Evolutionary conservation across 2,113 vertebrate genomes (phyloP).

Genomic region (Anolis sagrei): DNA sequence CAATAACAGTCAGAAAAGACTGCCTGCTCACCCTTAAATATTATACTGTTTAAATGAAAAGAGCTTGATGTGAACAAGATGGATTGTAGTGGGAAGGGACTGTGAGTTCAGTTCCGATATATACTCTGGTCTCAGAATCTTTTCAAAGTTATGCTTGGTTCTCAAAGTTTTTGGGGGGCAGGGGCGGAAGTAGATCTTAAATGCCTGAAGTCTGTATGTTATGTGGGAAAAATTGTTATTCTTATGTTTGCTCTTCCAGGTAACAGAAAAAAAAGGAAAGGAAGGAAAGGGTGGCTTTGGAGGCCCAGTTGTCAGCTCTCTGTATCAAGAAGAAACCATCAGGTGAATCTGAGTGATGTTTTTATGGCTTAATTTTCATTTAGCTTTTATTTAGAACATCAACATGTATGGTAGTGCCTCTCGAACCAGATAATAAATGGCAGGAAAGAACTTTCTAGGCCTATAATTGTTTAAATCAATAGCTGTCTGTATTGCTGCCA

Average conservation of each 20-base stretch:
- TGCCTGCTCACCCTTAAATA: too few species aligned
- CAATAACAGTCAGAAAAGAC: not conserved
- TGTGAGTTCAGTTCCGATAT: not conserved
- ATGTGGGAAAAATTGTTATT: not conserved
- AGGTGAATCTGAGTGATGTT: slow-evolving; percentile 80
- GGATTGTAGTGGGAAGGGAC: not conserved
- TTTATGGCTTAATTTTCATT: slow-evolving; percentile 53
- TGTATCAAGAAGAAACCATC: slow-evolving; percentile 96
- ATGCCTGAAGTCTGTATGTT: not conserved
- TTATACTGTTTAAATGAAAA: not conserved
- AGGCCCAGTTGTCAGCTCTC: slow-evolving; percentile 91
- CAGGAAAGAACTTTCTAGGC: slow-evolving; percentile 73
- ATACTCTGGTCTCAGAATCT: not conserved
- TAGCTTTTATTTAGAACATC: slow-evolving; percentile 54
- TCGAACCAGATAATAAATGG: slow-evolving; percentile 72
- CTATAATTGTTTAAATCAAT: slow-evolving; percentile 72
- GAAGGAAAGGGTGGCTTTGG: slow-evolving; percentile 85
- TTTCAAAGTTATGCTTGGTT: not conserved
- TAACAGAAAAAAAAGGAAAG: slow-evolving; percentile 81
- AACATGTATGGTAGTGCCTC: slow-evolving; percentile 60
- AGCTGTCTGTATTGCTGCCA: slow-evolving; percentile 65
- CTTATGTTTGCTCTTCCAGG: slow-evolving; percentile 70
- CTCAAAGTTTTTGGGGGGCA: not conserved
- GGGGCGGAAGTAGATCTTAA: too few species aligned
- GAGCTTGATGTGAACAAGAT: not conserved